Evolutionary conservation across 2,797 vertebrate genomes (phyloP), one percentile per base, ranked within the genome.

Genomic region (Bradypus variegatus): DNA sequence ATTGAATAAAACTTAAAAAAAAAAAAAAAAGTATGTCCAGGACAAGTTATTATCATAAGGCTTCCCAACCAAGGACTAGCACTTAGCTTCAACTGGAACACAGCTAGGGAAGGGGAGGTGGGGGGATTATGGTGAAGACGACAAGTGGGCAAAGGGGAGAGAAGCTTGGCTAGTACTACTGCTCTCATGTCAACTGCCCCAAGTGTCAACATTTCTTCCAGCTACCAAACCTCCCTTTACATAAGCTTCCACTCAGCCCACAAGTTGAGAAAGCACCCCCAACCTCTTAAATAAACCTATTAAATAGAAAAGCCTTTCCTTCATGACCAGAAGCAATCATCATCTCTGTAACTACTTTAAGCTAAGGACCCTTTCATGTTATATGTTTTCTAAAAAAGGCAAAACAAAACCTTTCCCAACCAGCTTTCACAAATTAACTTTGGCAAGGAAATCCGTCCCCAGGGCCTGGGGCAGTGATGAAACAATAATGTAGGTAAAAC

Each of bases 371-470:
- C 77, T 76, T 77, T 25, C 41, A 23, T 11, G 15, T 76, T 72
- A 70, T 53, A 77, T 23, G 58, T 64, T 27, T 11, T 11, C 25
- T 5, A 27, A 60, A 18, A 6, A 60, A 60, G 2, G 36, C 62
- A 84, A 88, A 36, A 23, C 8, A 69, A 80, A 78, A 14, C 33
- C n/a, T 15, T 92, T 67, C 65, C 65, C 48, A 88, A 67, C 5
- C 31, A 62, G 60, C 67, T 92, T 86, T 77, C 77, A 62, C 69
- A 89, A 81, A 48, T 84, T 60, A 90, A 91, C 84, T 88, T 15
- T 62, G 70, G 36, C 58, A 45, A 82, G 79, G 25, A n/a, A 58
- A 87, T 80, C 65, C 48, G 69, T 69, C 67, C 50, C 77, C 85
- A 85, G 18, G 82, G 58, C 38, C 38, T 21, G 14, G 27, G 31